These are phyloP conservation scores for Pachycephala philippinensis DNA, from an alignment of 2,113 vertebrate genomes.

Conservation along the genomic window DNA sequence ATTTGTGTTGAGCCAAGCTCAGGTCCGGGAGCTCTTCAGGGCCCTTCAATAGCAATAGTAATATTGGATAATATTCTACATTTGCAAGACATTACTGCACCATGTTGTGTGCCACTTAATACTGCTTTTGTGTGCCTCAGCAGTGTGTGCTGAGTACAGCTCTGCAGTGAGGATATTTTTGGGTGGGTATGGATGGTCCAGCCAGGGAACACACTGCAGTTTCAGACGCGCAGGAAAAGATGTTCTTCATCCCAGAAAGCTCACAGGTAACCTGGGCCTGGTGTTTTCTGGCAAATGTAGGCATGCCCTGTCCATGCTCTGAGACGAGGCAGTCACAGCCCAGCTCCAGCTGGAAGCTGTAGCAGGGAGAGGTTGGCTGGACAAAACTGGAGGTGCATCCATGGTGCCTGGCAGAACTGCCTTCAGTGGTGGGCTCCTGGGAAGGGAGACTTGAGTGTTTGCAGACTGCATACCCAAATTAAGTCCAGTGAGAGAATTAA, in stretches of 20 bases:
- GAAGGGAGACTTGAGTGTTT: background rate
- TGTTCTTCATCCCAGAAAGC: background rate
- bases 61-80: background rate
- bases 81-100: background rate
- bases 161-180: background rate
- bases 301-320: fast-evolving
- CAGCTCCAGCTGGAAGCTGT: background rate
- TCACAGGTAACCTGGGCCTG: background rate
- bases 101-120: background rate
- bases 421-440: background rate
- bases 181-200: background rate
- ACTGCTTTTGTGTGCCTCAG: fast-evolving
- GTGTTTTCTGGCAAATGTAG: background rate
- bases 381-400: background rate
- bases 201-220: background rate
- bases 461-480: background rate
- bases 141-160: background rate
- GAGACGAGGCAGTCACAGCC: background rate
- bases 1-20: background rate
- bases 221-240: background rate
- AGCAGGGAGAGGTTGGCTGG: background rate
- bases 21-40: background rate
- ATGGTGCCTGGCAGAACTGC: background rate
- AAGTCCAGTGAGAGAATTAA: background rate
- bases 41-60: background rate